These are phyloP conservation scores for Arvicanthis niloticus DNA, from an alignment of 2,113 vertebrate species.

Conservation along the genomic window DNA sequence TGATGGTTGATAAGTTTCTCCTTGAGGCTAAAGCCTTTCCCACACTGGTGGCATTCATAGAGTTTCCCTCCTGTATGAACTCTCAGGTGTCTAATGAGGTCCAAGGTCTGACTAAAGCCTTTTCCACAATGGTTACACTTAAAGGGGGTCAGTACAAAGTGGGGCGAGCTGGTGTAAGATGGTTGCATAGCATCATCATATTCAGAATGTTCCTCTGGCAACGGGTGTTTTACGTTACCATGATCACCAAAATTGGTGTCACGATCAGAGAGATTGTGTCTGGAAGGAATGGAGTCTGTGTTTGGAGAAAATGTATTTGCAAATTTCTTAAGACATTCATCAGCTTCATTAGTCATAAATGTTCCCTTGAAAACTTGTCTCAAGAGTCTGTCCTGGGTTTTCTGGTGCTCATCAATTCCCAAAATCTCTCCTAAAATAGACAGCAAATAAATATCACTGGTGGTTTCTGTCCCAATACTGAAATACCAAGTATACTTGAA, in stretches of 20 bases:
- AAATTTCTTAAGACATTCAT: constrained; percentile 60
- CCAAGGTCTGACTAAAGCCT: constrained; percentile 73
- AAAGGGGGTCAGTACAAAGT: constrained; percentile 68
- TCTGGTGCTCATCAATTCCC: constrained; percentile 59
- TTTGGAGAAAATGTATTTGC: constrained; percentile 62
- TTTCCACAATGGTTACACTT: constrained; percentile 80
- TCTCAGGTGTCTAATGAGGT: constrained; percentile 80
- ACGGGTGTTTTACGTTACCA: constrained; percentile 32
- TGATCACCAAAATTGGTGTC: constrained; percentile 53
- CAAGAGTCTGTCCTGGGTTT: constrained; percentile 68
- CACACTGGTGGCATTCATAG: constrained; percentile 80
- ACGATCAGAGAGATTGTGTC: constrained; percentile 41
- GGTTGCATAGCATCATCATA: constrained; percentile 52
- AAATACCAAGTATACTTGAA: constrained; percentile 13
- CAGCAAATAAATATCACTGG: constrained; percentile 62
- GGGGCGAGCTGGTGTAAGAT: constrained; percentile 27
- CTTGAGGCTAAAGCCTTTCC: constrained; percentile 77
- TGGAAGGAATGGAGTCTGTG: constrained; percentile 63
- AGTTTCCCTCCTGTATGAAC: constrained; percentile 78
- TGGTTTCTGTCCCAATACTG: constrained; percentile 40
- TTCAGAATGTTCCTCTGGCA: constrained; percentile 60
- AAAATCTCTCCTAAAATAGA: constrained; percentile 75
- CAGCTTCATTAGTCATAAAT: constrained; percentile 56
- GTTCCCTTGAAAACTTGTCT: constrained; percentile 63
- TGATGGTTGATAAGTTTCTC: constrained; percentile 79